These are phyloP conservation scores for Dinomys branickii DNA, from an alignment of 2,113 vertebrate genomes.

Conservation along the genomic window DNA sequence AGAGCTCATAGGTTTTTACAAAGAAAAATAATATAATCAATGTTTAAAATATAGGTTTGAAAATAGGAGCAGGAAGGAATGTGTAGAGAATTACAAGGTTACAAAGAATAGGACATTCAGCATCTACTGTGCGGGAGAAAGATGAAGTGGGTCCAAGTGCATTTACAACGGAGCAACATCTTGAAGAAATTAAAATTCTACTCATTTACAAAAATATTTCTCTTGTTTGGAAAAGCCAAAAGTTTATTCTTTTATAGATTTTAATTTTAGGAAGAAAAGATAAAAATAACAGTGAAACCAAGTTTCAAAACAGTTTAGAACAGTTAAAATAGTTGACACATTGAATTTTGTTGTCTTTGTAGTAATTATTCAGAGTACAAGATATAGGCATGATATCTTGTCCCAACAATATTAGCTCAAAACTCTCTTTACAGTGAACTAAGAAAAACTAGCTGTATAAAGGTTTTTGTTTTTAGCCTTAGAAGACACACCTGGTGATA, in stretches of 20 bases:
- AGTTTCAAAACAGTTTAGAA: too few species aligned
- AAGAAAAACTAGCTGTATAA: too few species aligned
- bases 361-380: too few species aligned
- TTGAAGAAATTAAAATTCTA: not conserved
- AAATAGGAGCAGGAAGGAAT: not conserved
- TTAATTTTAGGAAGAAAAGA: too few species aligned
- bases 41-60: not conserved
- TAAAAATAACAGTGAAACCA: too few species aligned
- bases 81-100: not conserved
- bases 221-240: not conserved
- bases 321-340: too few species aligned
- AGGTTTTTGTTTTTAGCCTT: not conserved
- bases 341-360: too few species aligned
- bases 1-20: too few species aligned
- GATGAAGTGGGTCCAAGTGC: not conserved
- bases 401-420: too few species aligned
- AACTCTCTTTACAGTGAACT: too few species aligned
- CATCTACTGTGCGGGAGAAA: fast-evolving
- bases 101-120: not conserved
- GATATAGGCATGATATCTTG: too few species aligned
- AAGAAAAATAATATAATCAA: too few species aligned
- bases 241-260: not conserved
- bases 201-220: not conserved
- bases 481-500: not conserved
- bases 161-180: not conserved